phyloP scores from a whole-genome alignment of 2,888 invertebrate species.

The Quadriops clusia region DNA sequence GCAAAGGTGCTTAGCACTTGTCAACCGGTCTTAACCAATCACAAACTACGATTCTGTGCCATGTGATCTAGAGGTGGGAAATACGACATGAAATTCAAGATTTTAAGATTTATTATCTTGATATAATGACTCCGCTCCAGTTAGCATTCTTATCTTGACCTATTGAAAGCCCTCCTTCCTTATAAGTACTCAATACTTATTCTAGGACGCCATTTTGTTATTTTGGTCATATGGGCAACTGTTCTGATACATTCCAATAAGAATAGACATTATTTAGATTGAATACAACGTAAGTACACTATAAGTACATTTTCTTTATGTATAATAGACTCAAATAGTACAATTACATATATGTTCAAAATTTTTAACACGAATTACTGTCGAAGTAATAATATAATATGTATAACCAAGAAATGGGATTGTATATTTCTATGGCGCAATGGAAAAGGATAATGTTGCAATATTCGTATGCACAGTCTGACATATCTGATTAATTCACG shows the following conservation, averaged over 20 bases:
- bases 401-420: too few species aligned
- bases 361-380: too few species aligned
- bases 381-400: too few species aligned
- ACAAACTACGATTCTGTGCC: conserved; percentile 17
- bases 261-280: too few species aligned
- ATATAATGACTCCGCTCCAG: conserved; percentile 14
- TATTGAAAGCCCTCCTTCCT: conserved; percentile 11
- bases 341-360: too few species aligned
- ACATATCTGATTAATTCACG: too few species aligned
- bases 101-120: conserved; percentile 15
- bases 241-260: background rate
- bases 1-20: conserved; percentile 21
- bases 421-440: too few species aligned
- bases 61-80: conserved; percentile 26
- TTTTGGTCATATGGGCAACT: background rate
- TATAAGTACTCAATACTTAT: conserved; percentile 13
- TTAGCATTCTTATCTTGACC: conserved; percentile 15
- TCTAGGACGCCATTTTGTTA: conserved; percentile 14
- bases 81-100: conserved; percentile 18
- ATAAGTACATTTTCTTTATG: too few species aligned
- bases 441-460: too few species aligned
- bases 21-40: conserved; percentile 24
- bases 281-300: too few species aligned
- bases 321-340: too few species aligned
- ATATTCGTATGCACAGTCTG: too few species aligned